Evolutionary conservation across 2,113 vertebrate genomes (phyloP), one percentile per base, ranked within the genome.

Genomic region (Macaca mulatta): DNA sequence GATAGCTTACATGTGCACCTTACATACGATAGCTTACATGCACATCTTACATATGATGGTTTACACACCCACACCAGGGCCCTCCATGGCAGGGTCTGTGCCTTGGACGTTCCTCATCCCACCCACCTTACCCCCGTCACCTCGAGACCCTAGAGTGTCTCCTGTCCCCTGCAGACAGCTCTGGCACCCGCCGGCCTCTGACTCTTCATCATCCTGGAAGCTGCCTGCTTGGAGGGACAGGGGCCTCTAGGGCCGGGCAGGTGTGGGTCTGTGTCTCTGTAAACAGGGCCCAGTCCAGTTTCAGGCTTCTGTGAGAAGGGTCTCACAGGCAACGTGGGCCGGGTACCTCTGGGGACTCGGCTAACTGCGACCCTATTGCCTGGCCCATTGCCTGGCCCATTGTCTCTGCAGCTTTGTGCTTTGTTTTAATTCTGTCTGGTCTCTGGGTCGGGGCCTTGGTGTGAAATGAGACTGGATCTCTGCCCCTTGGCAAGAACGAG

Each of bases 271-370:
- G 64, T 43, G 6, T 30, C 61, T 81, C 1, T 6, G 61, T 5
- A 38, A 38, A 8, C n/a, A 9, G 23, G 23, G 9, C 43, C 14
- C 0, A 0, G 1, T 40, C 40, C 45, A 3, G 0, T 6, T 40
- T 22, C 16, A 50, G 59, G 23, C 45, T 61, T 38, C 6, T 12
- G 30, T 43, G 69, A 75, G 86, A 74, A 12, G 59, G 27, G 13
- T 72, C 16, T n/a, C 14, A 23, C 18, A 30, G 17, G 27, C 25
- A 30, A 5, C 0, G 4, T 23, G 70, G 50, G n/a, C 0, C 0
- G 0, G 20, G 30, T 6, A 3, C 23, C 72, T 22, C 0, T 0
- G 0, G 40, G 74, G 55, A 9, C 30, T 45, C 5, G 1, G 72
- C 1, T 6, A 0, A 1, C 9, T 23, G 23, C 1, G 20, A 23